Conservation (phyloP, 2,888 invertebrate genomes). For the Cataglyphis rosenhaueri region DNA sequence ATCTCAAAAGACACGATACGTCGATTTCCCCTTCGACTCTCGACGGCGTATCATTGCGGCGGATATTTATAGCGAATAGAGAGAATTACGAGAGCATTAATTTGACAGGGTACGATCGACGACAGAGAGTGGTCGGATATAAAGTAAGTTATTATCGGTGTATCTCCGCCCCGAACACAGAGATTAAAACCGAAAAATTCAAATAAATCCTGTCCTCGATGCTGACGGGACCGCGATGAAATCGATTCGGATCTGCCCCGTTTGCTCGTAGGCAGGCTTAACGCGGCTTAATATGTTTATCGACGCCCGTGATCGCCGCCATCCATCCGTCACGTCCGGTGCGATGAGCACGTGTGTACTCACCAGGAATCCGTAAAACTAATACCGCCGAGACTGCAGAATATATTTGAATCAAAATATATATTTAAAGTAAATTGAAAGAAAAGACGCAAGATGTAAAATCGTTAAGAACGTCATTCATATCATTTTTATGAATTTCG, state of each 20-base stretch:
- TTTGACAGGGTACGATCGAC: constrained; percentile 62
- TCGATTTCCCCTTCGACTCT: constrained; percentile 11
- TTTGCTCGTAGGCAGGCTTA: constrained; percentile 66
- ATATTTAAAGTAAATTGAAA: background rate
- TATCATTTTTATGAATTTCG: no score
- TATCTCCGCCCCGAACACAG: constrained; percentile 32
- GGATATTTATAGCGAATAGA: constrained; percentile 37
- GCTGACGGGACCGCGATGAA: constrained; percentile 58
- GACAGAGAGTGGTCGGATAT: constrained; percentile 37
- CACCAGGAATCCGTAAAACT: constrained; percentile 51
- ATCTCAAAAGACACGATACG: constrained; percentile 15
- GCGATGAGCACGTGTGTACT: constrained; percentile 52
- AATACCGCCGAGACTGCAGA: constrained; percentile 53
- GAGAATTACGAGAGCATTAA: constrained; percentile 63
- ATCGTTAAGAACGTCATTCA: background rate
- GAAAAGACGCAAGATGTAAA: background rate
- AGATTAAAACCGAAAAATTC: constrained; percentile 64
- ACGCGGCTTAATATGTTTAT: constrained; percentile 73
- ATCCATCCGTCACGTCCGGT: constrained; percentile 71
- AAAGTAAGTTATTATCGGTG: constrained; percentile 44
- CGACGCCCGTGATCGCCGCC: constrained; percentile 62
- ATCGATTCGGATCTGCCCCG: constrained; percentile 69
- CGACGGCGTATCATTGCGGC: constrained; percentile 6
- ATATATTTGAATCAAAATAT: constrained; percentile 50
- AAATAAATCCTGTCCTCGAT: constrained; percentile 58